These are phyloP conservation scores for Potorous gilbertii DNA, from an alignment of 2,797 vertebrate species.

Conservation along the genomic window DNA sequence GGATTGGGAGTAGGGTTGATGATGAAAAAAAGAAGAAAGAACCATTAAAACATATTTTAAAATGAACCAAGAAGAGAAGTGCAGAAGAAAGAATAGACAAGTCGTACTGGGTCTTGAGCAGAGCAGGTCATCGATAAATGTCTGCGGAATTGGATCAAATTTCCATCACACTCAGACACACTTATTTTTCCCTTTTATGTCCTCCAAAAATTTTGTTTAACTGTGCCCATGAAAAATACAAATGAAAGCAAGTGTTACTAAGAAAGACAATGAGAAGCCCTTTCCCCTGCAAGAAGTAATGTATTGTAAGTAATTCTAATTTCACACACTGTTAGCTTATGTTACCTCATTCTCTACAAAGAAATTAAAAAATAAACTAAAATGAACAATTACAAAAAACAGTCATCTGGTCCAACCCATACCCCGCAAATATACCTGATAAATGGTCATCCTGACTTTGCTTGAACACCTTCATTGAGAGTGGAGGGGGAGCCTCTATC, in stretches of 20 bases:
- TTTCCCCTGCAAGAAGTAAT: background rate
- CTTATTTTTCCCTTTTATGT: background rate
- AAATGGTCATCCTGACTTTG: background rate
- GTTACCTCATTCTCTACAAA: background rate
- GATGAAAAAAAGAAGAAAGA: background rate
- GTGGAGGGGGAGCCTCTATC: background rate
- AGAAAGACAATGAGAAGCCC: background rate
- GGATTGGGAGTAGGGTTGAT: background rate
- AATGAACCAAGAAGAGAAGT: background rate
- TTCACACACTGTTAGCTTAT: background rate
- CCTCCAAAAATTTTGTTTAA: background rate
- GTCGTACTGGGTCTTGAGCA: background rate
- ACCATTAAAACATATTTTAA: background rate
- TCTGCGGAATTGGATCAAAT: background rate
- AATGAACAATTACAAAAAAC: background rate
- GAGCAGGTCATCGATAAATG: background rate
- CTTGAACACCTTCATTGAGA: background rate
- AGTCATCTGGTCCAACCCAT: background rate
- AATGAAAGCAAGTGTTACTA: background rate
- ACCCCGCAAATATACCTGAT: background rate
- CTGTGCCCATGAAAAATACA: background rate
- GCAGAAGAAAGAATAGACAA: background rate
- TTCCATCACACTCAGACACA: background rate
- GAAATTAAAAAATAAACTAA: background rate
- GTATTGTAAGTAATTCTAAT: background rate